phyloP scores from a whole-genome alignment of 2,888 invertebrate genomes.

The Perizoma affinitatum region DNA sequence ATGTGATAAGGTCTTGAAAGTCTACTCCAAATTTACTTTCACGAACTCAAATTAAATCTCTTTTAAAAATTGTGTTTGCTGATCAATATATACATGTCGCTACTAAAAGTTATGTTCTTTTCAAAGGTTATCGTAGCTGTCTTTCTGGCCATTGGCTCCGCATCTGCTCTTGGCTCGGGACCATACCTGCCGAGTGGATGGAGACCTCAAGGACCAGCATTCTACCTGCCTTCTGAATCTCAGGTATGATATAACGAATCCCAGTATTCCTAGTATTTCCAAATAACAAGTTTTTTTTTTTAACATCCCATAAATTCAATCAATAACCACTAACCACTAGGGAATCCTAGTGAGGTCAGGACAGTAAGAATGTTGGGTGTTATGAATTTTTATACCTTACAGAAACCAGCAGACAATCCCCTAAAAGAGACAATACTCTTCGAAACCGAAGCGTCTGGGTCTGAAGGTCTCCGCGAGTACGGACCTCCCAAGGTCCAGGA shows the following conservation, averaged over 20 bases:
- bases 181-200: constrained; percentile 77
- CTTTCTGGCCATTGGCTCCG: constrained; percentile 56
- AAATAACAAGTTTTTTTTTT: too few species aligned
- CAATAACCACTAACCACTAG: too few species aligned
- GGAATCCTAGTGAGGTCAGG: too few species aligned
- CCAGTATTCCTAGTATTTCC: too few species aligned
- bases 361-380: too few species aligned
- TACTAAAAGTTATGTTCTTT: neutral
- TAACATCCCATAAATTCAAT: too few species aligned
- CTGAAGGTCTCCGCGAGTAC: constrained; percentile 78
- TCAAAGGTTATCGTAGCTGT: constrained; percentile 58
- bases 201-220: constrained; percentile 72
- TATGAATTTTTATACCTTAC: constrained; percentile 13
- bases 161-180: constrained; percentile 64
- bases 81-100: too few species aligned
- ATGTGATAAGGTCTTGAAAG: too few species aligned
- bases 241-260: constrained; percentile 45
- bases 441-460: constrained; percentile 74
- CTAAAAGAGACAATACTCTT: constrained; percentile 65
- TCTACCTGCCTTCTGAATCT: constrained; percentile 66
- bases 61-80: too few species aligned
- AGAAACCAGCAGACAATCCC: constrained; percentile 74
- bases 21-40: too few species aligned
- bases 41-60: too few species aligned
- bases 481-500: constrained; percentile 71